These are phyloP conservation scores for Scomber japonicus DNA, from an alignment of 2,113 vertebrate species.

Conservation along the genomic window DNA sequence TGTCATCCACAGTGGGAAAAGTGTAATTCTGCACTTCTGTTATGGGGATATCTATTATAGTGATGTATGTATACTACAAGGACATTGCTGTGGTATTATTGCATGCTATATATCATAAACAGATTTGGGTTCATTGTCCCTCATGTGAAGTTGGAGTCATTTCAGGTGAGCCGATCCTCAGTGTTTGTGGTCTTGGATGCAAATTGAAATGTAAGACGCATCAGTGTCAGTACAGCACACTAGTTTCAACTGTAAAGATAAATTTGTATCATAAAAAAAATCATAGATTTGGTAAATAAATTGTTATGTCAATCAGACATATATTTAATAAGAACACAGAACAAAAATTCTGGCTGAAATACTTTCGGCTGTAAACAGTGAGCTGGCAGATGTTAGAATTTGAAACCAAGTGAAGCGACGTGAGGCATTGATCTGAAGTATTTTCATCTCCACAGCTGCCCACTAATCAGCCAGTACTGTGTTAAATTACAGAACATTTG, in stretches of 20 bases:
- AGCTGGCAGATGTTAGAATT: slow-evolving; percentile 42
- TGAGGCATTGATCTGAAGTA: slow-evolving; percentile 19
- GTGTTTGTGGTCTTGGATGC: not conserved
- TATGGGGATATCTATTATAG: too few species aligned
- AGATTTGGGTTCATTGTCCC: too few species aligned
- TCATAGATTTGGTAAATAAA: not conserved
- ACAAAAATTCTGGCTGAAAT: too few species aligned
- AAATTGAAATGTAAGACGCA: not conserved
- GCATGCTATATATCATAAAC: too few species aligned
- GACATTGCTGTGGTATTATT: too few species aligned
- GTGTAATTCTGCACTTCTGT: too few species aligned
- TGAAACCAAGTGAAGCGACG: not conserved
- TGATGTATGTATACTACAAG: too few species aligned
- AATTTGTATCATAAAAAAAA: not conserved
- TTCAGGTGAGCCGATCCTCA: too few species aligned
- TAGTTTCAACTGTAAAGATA: not conserved
- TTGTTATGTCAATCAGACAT: not conserved
- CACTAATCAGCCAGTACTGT: slow-evolving; percentile 21
- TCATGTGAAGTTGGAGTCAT: too few species aligned
- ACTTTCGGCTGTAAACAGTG: not conserved
- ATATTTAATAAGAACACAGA: not conserved
- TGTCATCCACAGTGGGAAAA: too few species aligned
- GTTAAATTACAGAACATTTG: slow-evolving; percentile 4
- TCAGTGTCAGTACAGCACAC: too few species aligned
- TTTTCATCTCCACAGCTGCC: slow-evolving; percentile 46